phyloP scores from a whole-genome alignment of 2,797 vertebrate genomes.

The Margarornis squamiger region DNA sequence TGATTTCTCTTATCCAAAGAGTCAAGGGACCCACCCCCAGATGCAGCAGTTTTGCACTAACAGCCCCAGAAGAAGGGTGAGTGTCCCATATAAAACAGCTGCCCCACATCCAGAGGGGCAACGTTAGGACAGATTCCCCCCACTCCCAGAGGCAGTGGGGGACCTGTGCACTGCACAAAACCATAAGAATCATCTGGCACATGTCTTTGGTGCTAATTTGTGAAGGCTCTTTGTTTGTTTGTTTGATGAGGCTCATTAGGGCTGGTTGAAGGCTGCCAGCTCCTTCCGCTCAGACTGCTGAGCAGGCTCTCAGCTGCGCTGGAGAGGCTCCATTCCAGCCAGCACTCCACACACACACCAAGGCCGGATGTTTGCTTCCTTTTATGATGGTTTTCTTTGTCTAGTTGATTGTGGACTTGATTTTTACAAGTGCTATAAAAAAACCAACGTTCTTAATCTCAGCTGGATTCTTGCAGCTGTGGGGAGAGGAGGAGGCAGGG shows the following conservation, averaged over 20 bases:
- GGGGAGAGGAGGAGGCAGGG: neutral
- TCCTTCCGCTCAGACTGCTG: slow-evolving; percentile 45
- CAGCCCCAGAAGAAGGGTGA: neutral
- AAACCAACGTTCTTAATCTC: neutral
- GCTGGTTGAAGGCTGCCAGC: slow-evolving; percentile 47
- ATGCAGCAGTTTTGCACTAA: neutral
- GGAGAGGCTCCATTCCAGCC: slow-evolving; percentile 5
- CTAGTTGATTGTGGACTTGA: slow-evolving; percentile 61
- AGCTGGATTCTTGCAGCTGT: slow-evolving; percentile 55
- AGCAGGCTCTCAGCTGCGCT: slow-evolving; percentile 41
- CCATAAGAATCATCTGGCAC: neutral
- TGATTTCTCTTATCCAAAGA: neutral
- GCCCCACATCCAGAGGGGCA: neutral
- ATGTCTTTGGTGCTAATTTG: neutral
- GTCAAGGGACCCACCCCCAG: neutral
- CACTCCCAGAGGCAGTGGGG: neutral
- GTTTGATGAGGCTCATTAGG: slow-evolving; percentile 57
- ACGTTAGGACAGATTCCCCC: neutral
- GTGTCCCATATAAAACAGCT: neutral
- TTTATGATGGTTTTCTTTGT: slow-evolving; percentile 32
- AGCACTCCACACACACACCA: fast-evolving
- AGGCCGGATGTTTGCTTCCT: slow-evolving; percentile 30
- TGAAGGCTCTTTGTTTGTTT: slow-evolving; percentile 4
- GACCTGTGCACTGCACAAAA: neutral
- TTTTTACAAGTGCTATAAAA: slow-evolving; percentile 44